Evolutionary conservation across 2,797 vertebrate genomes (phyloP), one percentile per base, ranked within the genome.

Genomic region (Huso huso): DNA sequence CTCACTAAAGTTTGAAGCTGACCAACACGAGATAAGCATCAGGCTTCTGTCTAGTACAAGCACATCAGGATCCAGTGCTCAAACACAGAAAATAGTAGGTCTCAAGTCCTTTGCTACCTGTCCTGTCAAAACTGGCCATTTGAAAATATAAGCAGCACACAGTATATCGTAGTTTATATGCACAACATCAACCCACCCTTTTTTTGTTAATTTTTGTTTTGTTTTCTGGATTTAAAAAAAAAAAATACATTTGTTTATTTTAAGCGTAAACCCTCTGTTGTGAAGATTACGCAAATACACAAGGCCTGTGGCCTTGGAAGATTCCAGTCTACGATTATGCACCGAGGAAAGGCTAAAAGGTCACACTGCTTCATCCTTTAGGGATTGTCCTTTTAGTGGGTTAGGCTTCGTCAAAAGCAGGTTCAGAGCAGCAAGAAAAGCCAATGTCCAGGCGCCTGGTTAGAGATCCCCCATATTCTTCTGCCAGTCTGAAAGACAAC

Each of bases 81-180:
- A 76, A 72, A 76, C 81, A 78, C 76, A 82, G 80, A 82, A 77
- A 48, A 72, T 81, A 75, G 76, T 65, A 71, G 77, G 74, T 78
- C 77, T 77, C 71, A 80, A 62, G 76, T 77, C 77, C 77, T 79
- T 70, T 81, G 83, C 83, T 79, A 84, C 83, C 73, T 85, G 79
- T 82, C 79, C 83, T 6, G 67, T 64, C 69, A 84, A 79, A 78
- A 83, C 82, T 82, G 82, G 84, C 83, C 87, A 89, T 81, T 72
- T 78, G 48, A 66, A 79, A 83, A 79, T 48, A 70, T 86, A 93
- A 92, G 91, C 91, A 92, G 91, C 90, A 91, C 86, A 87, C 83
- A 75, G 76, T 37, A 37, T 37, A 37, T 87, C 79, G 82, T 86
- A 88, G 83, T 86, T 88, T 84, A 80, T 79, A 85, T 81, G 84